Conservation (phyloP, 2,797 vertebrate genomes). For the Sorex maritimensis region DNA sequence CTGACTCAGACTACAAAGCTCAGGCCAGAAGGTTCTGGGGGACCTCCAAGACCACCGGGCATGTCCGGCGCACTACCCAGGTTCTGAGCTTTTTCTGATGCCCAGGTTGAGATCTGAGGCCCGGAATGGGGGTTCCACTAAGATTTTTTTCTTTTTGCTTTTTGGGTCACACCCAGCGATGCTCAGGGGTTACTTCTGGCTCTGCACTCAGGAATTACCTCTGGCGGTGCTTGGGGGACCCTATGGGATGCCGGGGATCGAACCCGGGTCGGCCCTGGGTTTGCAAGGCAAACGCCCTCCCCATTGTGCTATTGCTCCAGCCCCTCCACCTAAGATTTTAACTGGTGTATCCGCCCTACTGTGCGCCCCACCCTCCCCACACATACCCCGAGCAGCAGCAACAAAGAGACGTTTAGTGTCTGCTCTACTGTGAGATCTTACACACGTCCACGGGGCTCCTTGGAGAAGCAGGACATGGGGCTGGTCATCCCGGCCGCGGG, state of each 20-base stretch:
- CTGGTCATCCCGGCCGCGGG: neutral
- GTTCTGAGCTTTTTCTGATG: neutral
- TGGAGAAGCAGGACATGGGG: neutral
- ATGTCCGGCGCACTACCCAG: neutral
- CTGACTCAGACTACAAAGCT: too few species aligned
- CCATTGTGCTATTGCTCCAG: too few species aligned
- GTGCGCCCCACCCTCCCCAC: too few species aligned
- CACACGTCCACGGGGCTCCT: constrained; percentile 28
- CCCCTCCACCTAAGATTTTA: neutral
- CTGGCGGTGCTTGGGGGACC: too few species aligned
- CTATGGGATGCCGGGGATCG: neutral
- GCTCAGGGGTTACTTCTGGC: too few species aligned
- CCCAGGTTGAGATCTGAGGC: neutral
- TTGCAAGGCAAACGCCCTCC: too few species aligned
- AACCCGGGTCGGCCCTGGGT: too few species aligned
- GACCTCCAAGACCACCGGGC: neutral
- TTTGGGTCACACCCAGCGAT: too few species aligned
- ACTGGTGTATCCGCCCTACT: too few species aligned
- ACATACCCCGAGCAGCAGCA: neutral
- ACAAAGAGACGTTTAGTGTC: constrained; percentile 25
- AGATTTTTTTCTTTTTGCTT: neutral
- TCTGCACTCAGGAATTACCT: too few species aligned
- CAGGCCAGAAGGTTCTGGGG: neutral
- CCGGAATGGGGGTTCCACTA: neutral
- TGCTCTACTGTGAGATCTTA: neutral